Percentiles rank a stretch among this genome's conserved stretches.
Evolutionary conservation across 1,140 invertebrate species (phyloP).

Genomic region (Brachionus rotundiformis): DNA sequence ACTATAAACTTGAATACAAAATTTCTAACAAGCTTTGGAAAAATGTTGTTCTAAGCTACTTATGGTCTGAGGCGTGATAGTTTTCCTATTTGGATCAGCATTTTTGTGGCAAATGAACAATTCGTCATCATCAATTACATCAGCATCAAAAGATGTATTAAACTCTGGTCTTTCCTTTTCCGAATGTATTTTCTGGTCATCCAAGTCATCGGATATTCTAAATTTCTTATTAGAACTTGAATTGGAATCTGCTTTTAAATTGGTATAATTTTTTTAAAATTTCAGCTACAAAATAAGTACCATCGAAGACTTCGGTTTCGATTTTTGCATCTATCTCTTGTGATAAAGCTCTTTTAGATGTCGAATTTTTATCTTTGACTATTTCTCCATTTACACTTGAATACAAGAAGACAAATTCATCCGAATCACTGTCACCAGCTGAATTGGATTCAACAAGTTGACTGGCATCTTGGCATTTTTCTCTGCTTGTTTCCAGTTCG

Average conservation of each 20-base stretch:
- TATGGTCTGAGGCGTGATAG: neutral
- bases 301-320: neutral
- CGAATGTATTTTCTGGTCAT: neutral
- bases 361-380: neutral
- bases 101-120: neutral
- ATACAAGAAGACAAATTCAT: slow-evolving; percentile 1
- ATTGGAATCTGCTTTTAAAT: neutral
- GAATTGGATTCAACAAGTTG: neutral
- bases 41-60: too few relatives aligned
- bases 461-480: neutral
- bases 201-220: neutral
- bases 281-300: too few relatives aligned
- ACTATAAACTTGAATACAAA: slow-evolving; percentile 29
- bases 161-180: neutral
- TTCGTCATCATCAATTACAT: neutral
- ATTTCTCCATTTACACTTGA: neutral
- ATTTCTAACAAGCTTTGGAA: too few relatives aligned
- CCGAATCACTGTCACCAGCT: neutral
- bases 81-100: neutral
- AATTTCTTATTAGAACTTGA: neutral
- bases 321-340: neutral
- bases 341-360: neutral
- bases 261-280: too few relatives aligned
- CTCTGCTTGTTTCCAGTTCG: neutral
- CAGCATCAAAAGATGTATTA: neutral